Conservation (phyloP, 2,888 invertebrate genomes). For the Sinopyrophorus schimmeli region DNA sequence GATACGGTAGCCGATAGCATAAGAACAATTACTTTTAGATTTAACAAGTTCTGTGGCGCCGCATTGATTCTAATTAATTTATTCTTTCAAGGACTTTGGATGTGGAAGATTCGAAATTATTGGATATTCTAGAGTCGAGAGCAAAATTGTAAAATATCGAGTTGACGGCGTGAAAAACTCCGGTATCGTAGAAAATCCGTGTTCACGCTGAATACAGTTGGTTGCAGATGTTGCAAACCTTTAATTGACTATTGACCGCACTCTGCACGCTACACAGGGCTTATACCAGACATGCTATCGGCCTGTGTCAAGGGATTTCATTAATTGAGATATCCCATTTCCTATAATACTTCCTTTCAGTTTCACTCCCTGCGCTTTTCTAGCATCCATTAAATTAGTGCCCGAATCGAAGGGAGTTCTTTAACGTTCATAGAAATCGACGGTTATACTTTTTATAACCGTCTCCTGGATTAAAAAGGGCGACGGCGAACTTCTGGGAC, state of each 20-base stretch:
- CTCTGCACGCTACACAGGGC: constrained; percentile 32
- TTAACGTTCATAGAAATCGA: too few species aligned
- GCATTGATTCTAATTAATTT: too few species aligned
- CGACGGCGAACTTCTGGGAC: too few species aligned
- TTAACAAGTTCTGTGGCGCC: too few species aligned
- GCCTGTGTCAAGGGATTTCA: constrained; percentile 34
- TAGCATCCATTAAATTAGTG: constrained; percentile 30
- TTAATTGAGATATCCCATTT: constrained; percentile 38
- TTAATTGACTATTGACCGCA: constrained; percentile 46
- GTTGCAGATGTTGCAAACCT: constrained; percentile 46
- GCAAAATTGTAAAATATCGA: too few species aligned
- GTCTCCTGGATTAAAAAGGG: too few species aligned
- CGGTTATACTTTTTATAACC: too few species aligned
- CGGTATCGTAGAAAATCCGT: constrained; percentile 14
- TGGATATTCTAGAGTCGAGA: too few species aligned
- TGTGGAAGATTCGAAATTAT: too few species aligned
- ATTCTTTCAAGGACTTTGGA: too few species aligned
- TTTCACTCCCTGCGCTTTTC: constrained; percentile 32
- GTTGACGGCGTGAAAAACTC: background rate
- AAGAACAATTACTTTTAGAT: too few species aligned
- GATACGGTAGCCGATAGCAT: too few species aligned
- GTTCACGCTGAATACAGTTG: constrained; percentile 36
- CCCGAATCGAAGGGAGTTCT: constrained; percentile 13
- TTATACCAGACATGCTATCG: constrained; percentile 34
- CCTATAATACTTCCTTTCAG: constrained; percentile 35